phyloP scores from a whole-genome alignment of 1,140 invertebrate species.

The Phenacoccus solenopsis region DNA sequence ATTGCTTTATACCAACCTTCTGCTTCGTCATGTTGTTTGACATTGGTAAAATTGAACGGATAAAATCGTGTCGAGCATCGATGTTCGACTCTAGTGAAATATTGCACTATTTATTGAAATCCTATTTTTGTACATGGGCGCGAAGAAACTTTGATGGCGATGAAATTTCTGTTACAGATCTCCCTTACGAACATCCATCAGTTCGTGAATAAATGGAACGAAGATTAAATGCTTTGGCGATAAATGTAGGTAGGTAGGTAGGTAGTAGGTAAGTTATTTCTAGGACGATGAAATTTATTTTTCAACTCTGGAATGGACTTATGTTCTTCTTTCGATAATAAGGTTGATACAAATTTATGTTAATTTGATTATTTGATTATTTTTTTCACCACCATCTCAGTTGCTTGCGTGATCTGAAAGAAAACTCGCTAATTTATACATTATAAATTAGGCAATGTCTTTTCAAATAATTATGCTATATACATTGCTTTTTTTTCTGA shows the following conservation, averaged over 20 bases:
- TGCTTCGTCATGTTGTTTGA: constrained; percentile 1
- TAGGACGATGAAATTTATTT: background rate
- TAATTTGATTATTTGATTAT: too few relatives aligned
- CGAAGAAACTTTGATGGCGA: background rate
- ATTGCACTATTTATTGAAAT: background rate
- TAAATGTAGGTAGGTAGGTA: too few relatives aligned
- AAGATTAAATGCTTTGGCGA: too few relatives aligned
- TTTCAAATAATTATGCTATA: too few relatives aligned
- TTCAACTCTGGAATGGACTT: background rate
- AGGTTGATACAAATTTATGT: too few relatives aligned
- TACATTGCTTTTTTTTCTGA: too few relatives aligned
- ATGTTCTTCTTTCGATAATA: too few relatives aligned
- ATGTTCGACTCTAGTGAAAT: background rate
- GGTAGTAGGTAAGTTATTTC: too few relatives aligned
- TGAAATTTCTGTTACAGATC: background rate
- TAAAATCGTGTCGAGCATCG: background rate
- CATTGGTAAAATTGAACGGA: background rate
- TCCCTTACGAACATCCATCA: background rate
- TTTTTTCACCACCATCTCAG: too few relatives aligned
- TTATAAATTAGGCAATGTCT: too few relatives aligned
- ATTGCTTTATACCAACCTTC: background rate
- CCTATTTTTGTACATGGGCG: background rate
- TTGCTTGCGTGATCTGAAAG: too few relatives aligned
- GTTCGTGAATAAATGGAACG: background rate
- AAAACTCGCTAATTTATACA: too few relatives aligned